Conservation (phyloP, 1,140 invertebrate species). For the Nomia melanderi region DNA sequence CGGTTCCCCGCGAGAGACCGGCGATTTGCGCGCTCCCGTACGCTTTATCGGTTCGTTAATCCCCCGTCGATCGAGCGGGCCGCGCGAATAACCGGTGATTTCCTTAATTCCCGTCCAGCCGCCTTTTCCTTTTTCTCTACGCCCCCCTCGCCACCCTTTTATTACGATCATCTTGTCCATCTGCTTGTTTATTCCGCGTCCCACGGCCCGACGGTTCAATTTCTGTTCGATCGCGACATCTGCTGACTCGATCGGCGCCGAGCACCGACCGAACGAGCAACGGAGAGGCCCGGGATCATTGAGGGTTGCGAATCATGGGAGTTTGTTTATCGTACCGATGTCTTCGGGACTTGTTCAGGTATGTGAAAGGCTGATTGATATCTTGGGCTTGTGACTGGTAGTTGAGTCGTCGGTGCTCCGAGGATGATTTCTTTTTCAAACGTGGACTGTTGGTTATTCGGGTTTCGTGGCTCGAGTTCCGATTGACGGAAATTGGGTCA, state of each 20-base stretch:
- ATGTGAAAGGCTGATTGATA: too few relatives aligned
- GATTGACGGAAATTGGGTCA: too few relatives aligned
- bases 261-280: too few relatives aligned
- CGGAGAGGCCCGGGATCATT: background rate
- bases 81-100: slow-evolving; percentile 44
- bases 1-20: slow-evolving; percentile 10
- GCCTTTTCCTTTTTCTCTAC: background rate
- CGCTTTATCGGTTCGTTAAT: slow-evolving; percentile 41
- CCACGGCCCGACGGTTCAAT: slow-evolving; percentile 15
- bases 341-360: too few relatives aligned
- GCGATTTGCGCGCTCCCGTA: slow-evolving; percentile 26
- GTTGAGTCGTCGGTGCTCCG: too few relatives aligned
- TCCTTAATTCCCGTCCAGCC: slow-evolving; percentile 18
- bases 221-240: slow-evolving; percentile 47
- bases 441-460: too few relatives aligned
- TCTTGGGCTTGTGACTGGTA: too few relatives aligned
- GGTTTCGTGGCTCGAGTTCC: too few relatives aligned
- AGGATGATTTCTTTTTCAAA: too few relatives aligned
- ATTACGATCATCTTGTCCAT: slow-evolving; percentile 23
- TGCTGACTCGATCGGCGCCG: slow-evolving; percentile 2
- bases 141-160: too few relatives aligned
- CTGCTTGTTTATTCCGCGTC: slow-evolving; percentile 38
- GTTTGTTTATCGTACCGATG: too few relatives aligned
- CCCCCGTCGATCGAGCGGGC: slow-evolving; percentile 1
- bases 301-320: too few relatives aligned